Base-by-base conservation (phyloP, 2,888 invertebrate species). In the Tricholauxania praeusta region DNA sequence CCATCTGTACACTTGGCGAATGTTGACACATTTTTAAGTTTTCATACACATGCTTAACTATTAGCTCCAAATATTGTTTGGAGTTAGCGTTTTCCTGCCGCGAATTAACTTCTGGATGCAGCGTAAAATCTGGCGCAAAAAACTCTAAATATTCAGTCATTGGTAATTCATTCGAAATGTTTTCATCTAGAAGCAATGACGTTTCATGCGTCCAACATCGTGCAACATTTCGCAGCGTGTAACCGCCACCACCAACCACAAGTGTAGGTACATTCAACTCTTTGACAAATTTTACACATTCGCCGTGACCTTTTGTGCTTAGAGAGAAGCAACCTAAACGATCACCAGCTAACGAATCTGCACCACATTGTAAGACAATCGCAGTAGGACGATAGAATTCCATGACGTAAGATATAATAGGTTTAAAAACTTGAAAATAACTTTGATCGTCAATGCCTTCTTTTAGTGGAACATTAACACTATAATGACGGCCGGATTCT, bases 171-270 rank as follows among this genome's bases (percentile, higher is more conserved):
- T 98, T 96, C 65, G 94, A 94, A 72, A 99, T 96, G 74, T 92
- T 93, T 82, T 98, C 96, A 82, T 98, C 98, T 0, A 98, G 92
- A 2, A 99, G 88, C 0, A 99, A 88, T 0, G 98, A 96, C 0
- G 99, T 99, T 88, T 99, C 99, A 82, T 98, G 98, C 0, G 99
- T 98, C 99, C 99, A 99, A 86, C 98, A 99, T 6, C 99, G 90
- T 0, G 99, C 99, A 0, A 99, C 99, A 86, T 99, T 99, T 47
- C 97, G 90, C 32, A 98, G 89, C 0, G 98, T 99, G 86, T 99
- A 99, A 2, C 94, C 94, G 12, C 94, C 90, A 0, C 93, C 93
- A 0, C 91, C 97, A 0, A 98, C 92, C 0, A 97, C 96, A 57
- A 98, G 88, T 8, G 98, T 92, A 0, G 99, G 99, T 8, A 99